Percentiles rank a stretch among this genome's conserved stretches.
Conservation (phyloP, 2,888 invertebrate species). For the Disparrhopalites patrizii region DNA sequence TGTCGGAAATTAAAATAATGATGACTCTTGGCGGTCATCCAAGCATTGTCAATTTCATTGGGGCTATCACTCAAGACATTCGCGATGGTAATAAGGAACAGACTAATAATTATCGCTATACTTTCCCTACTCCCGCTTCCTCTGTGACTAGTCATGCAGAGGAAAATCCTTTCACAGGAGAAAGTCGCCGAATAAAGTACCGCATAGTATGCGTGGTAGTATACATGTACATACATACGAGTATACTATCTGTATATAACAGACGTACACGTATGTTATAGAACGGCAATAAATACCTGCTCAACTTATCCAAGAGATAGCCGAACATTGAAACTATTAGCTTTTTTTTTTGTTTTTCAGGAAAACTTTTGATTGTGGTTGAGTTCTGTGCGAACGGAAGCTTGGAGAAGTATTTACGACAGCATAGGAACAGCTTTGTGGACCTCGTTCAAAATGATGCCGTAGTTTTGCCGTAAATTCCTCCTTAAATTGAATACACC, state of each 20-base stretch:
- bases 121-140: too few relatives aligned
- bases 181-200: too few relatives aligned
- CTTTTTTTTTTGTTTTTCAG: slow-evolving; percentile 15
- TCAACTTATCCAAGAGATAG: too few relatives aligned
- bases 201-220: too few relatives aligned
- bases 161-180: too few relatives aligned
- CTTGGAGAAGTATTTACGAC: slow-evolving; percentile 33
- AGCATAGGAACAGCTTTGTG: slow-evolving; percentile 16
- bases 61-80: slow-evolving; percentile 52
- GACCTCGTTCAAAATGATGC: slow-evolving; percentile 29
- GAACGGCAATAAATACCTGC: too few relatives aligned
- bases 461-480: slow-evolving; percentile 1
- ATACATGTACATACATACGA: too few relatives aligned
- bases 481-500: too few relatives aligned
- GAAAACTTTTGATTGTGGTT: slow-evolving; percentile 39
- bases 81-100: slow-evolving; percentile 19
- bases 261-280: too few relatives aligned
- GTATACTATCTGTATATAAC: too few relatives aligned
- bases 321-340: background rate
- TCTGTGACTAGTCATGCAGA: too few relatives aligned
- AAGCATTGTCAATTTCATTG: slow-evolving; percentile 54
- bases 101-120: too few relatives aligned
- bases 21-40: slow-evolving; percentile 54
- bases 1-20: slow-evolving; percentile 54
- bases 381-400: slow-evolving; percentile 37